Evolutionary conservation across 2,113 vertebrate species (phyloP), one percentile per base, ranked within the genome.

Genomic region (Burhinus oedicnemus): DNA sequence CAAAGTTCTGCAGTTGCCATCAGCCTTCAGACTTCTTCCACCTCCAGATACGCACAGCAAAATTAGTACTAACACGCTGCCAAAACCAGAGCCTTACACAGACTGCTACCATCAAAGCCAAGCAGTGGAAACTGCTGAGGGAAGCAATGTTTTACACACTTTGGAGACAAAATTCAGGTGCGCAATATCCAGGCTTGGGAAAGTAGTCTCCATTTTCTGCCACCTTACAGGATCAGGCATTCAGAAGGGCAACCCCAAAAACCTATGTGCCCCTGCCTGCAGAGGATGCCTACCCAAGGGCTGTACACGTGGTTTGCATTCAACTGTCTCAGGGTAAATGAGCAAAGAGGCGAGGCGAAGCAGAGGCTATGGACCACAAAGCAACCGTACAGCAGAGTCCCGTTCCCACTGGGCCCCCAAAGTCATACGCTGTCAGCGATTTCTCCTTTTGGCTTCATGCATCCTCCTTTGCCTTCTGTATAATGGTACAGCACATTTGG

Each of bases 51-150:
- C 17, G 47, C 75, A 54, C 58, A 57, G 44, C 42, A 93, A 91
- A 78, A 86, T 79, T 55, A 92, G 23, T 19, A 21, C 29, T 87
- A 74, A 74, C 12, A 3, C 0, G 1, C 68, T 80, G 78, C 76
- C 85, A 87, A 93, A 95, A 64, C 34, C 47, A 91, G 77, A 72
- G 36, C 54, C 81, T 51, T 51, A 51, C 40, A 23, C 9, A 15
- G 74, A n/a, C 30, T 71, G 55, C 58, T 92, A 38, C 40, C 8
- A 6, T 40, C 64, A 60, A 80, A 86, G 58, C 23, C 2, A 0
- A 57, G 65, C 55, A 52, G 42, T 70, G 62, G 62, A 90, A 95
- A 92, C 18, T 60, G 69, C 68, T 74, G 80, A 95, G 61, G 20
- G 6, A 77, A 21, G 58, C 40, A 92, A 54, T 0, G 5, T 32